These are phyloP conservation scores for Trachymyrmex cornetzi DNA, from an alignment of 1,140 invertebrate genomes.

Conservation along the genomic window DNA sequence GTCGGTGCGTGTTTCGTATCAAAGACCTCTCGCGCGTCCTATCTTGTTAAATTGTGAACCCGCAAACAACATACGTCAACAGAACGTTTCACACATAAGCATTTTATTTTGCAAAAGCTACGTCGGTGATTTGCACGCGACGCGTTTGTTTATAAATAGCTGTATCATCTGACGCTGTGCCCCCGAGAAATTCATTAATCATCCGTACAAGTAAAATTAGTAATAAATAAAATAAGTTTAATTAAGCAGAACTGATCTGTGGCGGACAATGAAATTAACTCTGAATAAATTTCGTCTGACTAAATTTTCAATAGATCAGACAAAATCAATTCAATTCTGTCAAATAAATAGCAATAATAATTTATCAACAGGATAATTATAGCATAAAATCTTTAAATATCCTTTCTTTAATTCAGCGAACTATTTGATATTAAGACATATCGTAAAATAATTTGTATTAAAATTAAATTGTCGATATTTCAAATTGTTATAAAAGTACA, in stretches of 20 bases:
- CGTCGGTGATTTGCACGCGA: constrained; percentile 2
- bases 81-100: background rate
- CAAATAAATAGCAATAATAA: constrained; percentile 35
- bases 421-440: background rate
- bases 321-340: background rate
- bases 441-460: background rate
- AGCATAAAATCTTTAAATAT: background rate
- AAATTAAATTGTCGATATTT: background rate
- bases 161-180: background rate
- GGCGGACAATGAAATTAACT: background rate
- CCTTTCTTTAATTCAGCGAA: background rate
- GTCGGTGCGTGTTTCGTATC: constrained; percentile 25
- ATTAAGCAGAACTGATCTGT: background rate
- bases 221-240: constrained; percentile 6
- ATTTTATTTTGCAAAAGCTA: constrained; percentile 38
- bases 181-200: constrained; percentile 30
- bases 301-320: background rate
- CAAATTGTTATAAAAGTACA: background rate
- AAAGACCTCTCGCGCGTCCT: constrained; percentile 21
- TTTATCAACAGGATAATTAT: constrained; percentile 1
- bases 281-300: background rate
- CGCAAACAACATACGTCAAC: background rate
- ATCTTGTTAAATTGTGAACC: constrained; percentile 37
- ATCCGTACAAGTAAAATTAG: constrained; percentile 11
- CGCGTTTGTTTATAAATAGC: constrained; percentile 38